phyloP scores from a whole-genome alignment of 2,888 invertebrate species.

The Theodoxus fluviatilis region DNA sequence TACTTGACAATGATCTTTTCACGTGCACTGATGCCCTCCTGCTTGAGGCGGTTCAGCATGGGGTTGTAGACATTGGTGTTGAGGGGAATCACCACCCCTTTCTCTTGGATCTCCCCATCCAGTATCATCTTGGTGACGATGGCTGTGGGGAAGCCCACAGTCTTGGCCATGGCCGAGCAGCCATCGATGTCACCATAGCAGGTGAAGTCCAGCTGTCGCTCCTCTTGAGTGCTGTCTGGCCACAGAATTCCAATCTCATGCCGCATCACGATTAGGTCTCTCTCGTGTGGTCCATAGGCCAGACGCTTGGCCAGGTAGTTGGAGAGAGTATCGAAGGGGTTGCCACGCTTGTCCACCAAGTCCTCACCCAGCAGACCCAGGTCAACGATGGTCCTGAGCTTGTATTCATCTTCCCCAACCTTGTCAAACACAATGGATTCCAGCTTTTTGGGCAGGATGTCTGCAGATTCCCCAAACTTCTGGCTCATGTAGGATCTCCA shows the following conservation, averaged over 20 bases:
- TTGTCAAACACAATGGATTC: slow-evolving; percentile 83
- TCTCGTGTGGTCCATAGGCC: slow-evolving; percentile 75
- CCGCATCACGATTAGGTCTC: slow-evolving; percentile 91
- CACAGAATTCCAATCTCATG: slow-evolving; percentile 92
- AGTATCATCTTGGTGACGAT: slow-evolving; percentile 98
- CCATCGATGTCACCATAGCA: slow-evolving; percentile 80
- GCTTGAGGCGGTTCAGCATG: slow-evolving; percentile 83
- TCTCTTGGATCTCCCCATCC: slow-evolving; percentile 96
- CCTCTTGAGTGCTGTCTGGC: slow-evolving; percentile 81
- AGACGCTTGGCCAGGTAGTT: slow-evolving; percentile 85
- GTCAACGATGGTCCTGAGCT: slow-evolving; percentile 80
- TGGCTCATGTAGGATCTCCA: slow-evolving; percentile 92
- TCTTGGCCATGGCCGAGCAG: slow-evolving; percentile 95
- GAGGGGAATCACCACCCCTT: slow-evolving; percentile 91
- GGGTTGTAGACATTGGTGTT: slow-evolving; percentile 89
- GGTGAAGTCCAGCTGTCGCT: slow-evolving; percentile 79
- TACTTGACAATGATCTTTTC: slow-evolving; percentile 41
- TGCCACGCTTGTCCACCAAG: slow-evolving; percentile 78
- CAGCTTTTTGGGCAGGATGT: slow-evolving; percentile 92
- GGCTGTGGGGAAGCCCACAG: slow-evolving; percentile 91
- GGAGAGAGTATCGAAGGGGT: slow-evolving; percentile 92
- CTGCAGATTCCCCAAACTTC: slow-evolving; percentile 76
- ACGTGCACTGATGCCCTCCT: slow-evolving; percentile 76
- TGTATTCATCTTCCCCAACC: slow-evolving; percentile 71
- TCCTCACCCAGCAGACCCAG: slow-evolving; percentile 87